Base-by-base conservation (phyloP, 2,797 vertebrate species). In the Crenuchus spilurus region DNA sequence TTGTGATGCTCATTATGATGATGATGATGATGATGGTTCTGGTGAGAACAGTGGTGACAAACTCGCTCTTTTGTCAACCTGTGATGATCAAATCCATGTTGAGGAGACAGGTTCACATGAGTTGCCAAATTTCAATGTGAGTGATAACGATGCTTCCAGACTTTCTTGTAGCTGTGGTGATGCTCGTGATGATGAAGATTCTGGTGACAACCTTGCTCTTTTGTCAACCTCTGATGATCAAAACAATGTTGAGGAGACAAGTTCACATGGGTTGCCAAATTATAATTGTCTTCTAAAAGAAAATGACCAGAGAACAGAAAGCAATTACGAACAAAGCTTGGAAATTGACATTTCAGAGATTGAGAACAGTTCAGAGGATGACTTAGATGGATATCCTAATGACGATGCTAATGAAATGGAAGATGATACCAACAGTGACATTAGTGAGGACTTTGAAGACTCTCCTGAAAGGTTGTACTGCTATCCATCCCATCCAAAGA, bases 401-500 rank as follows among this genome's bases (percentile, higher is more conserved):
- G 69, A 48, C 5, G 28, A 39, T 24, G 51, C 26, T 9, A 26
- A 46, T 31, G 73, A 67, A 13, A 44, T 78, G 13, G 13, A 67
- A 13, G 52, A 49, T 51, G 20, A 51, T 1, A 61, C 16, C 31
- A 5, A n/a, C 24, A 11, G 48, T n/a, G n/a, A 48, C 20, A 20
- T 24, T 22, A 39, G 33, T 64, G 65, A 70, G 26, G 76, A 80
- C 1, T 41, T 6, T 0, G 24, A 80, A 5, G 54, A 79, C 1
- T 1, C 11, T 42, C 33, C 22, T 10, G 49, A 39, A 1, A 65
- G 67, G 9, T 24, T 14, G 0, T 89, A 81, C 22, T 9, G 1
- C 48, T 81, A 82, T 8, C 18, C 74, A 39, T 80, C 22, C 1
- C 78, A 85, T 64, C 35, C 82, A 2, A 7, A 52, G 26, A 71